Evolutionary conservation across 2,797 vertebrate genomes (phyloP), one percentile per base, ranked within the genome.

Genomic region (Characodon lateralis): DNA sequence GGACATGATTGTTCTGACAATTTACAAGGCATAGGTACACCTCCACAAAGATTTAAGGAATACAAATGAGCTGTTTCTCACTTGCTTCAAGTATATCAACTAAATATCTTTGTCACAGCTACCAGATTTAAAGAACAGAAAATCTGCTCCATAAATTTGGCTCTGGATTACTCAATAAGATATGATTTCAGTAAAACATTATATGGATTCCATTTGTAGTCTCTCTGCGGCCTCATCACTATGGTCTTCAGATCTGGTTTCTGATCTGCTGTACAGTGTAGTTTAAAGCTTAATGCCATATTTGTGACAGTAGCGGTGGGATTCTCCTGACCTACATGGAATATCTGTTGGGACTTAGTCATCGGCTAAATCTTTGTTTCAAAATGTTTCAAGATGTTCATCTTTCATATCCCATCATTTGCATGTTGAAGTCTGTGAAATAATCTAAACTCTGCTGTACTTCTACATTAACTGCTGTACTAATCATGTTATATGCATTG

Each of bases 231-330:
- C 72, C 43, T 61, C 39, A 6, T 74, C 56, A 48, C 72, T 20
- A 20, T 28, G 41, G 43, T 74, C 72, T 61, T 31, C 56, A 31
- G 43, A 61, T 74, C 56, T 61, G 10, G n/a, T 74, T 31, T 74
- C 56, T 61, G 72, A 74, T 61, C 72, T 74, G 39, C 72, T 26
- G 31, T 20, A 59, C 14, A 26, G n/a, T 26, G 72, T 46, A 46
- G 56, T 48, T 61, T 46, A 31, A 46, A 26, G 18, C 5, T 48
- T 43, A 74, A 31, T 46, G 9, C 72, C 46, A 31, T 18, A 74
- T 61, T 74, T 28, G 18, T 61, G 56, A 74, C 56, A 31, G n/a
- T 2, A 74, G 72, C 56, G 2, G 41, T 48, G 72, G 72, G 72
- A 74, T n/a, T 20, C 22, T 26, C 18, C 24, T 61, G 72, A 68